These are phyloP conservation scores for Pseudomyrmex gracilis DNA, from an alignment of 1,140 invertebrate species.

Conservation along the genomic window DNA sequence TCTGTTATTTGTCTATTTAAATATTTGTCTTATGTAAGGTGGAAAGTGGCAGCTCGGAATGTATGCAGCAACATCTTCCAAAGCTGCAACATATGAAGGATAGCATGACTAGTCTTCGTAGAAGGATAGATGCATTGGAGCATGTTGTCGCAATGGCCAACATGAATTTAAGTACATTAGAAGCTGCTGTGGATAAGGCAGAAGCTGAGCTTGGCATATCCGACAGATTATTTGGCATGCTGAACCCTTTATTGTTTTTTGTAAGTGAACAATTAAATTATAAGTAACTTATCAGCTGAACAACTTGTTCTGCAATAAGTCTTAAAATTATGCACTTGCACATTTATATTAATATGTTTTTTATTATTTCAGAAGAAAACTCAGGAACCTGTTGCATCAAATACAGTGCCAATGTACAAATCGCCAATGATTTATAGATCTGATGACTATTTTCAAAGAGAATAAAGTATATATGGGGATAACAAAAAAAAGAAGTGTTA, in stretches of 20 bases:
- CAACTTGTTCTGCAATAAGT: background rate
- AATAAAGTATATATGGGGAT: constrained; percentile 52
- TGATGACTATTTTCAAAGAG: constrained; percentile 71
- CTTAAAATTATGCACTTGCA: background rate
- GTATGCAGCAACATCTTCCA: constrained; percentile 74
- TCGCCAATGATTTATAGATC: constrained; percentile 73
- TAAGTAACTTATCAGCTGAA: no score
- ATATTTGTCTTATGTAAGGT: constrained; percentile 60
- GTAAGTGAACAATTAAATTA: constrained; percentile 46
- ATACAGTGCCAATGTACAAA: constrained; percentile 53
- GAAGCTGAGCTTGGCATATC: constrained; percentile 77
- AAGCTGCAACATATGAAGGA: constrained; percentile 66
- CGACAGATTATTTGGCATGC: constrained; percentile 75
- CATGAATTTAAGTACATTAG: constrained; percentile 72
- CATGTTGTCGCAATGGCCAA: constrained; percentile 75
- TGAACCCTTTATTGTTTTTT: constrained; percentile 77
- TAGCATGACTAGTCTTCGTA: constrained; percentile 70
- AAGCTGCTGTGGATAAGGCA: constrained; percentile 76
- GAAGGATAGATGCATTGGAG: constrained; percentile 76
- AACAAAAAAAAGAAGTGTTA: background rate
- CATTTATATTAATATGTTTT: background rate
- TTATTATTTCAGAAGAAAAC: constrained; percentile 72
- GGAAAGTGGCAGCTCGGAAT: constrained; percentile 71
- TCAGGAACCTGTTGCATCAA: constrained; percentile 63
- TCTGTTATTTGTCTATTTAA: no score